Conservation (phyloP, 1,140 invertebrate species). For the Microplitis mediator region DNA sequence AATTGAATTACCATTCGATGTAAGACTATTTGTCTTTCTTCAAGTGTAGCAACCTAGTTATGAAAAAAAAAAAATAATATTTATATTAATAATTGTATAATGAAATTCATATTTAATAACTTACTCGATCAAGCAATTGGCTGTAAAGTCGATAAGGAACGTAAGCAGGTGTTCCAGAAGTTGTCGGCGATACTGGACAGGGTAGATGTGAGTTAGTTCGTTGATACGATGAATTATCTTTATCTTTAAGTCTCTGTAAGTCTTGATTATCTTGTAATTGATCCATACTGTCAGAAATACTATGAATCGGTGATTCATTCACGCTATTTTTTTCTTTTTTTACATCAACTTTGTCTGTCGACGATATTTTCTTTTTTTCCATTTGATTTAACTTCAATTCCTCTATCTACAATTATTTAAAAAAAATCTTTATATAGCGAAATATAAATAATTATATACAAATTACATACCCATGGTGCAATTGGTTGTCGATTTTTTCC, state of each 20-base stretch:
- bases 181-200: conserved; percentile 35
- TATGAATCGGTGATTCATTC: conserved; percentile 35
- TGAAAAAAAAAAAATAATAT: conserved; percentile 2
- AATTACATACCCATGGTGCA: conserved; percentile 52
- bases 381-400: conserved; percentile 58
- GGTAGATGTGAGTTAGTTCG: conserved; percentile 30
- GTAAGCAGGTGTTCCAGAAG: conserved; percentile 43
- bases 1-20: conserved; percentile 53
- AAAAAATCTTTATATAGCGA: not conserved
- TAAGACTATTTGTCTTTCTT: conserved; percentile 53
- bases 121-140: conserved; percentile 57
- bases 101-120: not conserved
- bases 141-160: conserved; percentile 57
- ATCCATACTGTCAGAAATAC: conserved; percentile 37
- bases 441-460: not conserved
- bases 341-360: conserved; percentile 40
- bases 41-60: conserved; percentile 49
- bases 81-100: conserved; percentile 18
- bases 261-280: conserved; percentile 44
- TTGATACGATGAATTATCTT: conserved; percentile 25
- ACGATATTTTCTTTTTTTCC: conserved; percentile 49
- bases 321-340: conserved; percentile 48
- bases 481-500: conserved; percentile 47
- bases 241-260: conserved; percentile 24
- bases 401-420: conserved; percentile 44